Base-by-base conservation (phyloP, 2,113 vertebrate species). In the Gulo gulo region DNA sequence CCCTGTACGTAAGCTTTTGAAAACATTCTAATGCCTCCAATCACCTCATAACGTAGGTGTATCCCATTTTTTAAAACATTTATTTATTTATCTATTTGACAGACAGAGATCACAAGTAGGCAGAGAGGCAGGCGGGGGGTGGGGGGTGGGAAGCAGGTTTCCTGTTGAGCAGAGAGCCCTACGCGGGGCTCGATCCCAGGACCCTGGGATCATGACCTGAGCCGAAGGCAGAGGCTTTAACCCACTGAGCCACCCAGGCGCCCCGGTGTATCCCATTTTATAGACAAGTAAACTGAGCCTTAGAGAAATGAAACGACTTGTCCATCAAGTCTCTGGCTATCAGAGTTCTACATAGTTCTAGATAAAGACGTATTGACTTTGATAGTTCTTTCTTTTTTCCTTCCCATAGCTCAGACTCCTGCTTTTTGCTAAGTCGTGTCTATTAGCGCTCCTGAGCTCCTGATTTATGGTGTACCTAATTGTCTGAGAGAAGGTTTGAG, bases 401-500 rank as follows among this genome's bases (percentile, higher is more conserved):
- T 69, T 84, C 76, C 52, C 21, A n/a, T 95, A 92, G 59, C 24
- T 78, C 61, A 52, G 26, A 6, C 29, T 88, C 45, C 59, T 52
- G 34, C 29, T 45, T 81, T 94, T 59, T 83, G 16, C 59, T 73
- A 73, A 93, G 45, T 78, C 50, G 2, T 89, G 36, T 39, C 10
- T 67, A 14, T 59, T 71, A 79, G 14, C 80, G 31, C 31, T 79
- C 15, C 29, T 39, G 93, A 89, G 20, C 76, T 95, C 50, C 31
- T 86, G 83, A 55, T 80, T 93, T 94, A 96, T 76, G 81, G 88
- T 81, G 7, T 10, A 42, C 34, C 21, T 82, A 63, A 92, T 92
- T 94, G 73, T 91, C 67, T 85, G 39, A 91, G 55, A 81, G 42
- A 88, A 96, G 50, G n/a, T 31, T 80, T 89, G 42, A 91, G 59